Evolutionary conservation across 2,888 invertebrate species (phyloP).

Genomic region (Silvanus unidentatus): DNA sequence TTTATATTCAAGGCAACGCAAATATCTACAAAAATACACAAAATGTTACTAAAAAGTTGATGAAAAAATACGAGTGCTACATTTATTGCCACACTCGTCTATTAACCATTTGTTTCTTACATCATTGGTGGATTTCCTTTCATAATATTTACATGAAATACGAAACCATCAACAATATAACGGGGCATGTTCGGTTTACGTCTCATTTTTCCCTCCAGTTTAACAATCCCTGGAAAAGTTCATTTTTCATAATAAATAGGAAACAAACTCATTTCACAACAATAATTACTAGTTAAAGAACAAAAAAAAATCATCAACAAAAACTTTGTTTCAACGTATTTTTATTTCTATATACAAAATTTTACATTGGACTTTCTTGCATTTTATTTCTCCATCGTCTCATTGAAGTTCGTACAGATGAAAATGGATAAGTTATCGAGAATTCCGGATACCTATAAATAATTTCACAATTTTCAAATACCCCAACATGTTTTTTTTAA

Average conservation of each 20-base stretch:
- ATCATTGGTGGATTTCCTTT: conserved; percentile 43
- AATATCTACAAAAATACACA: conserved; percentile 31
- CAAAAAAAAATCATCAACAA: background rate
- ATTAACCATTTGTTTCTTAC: conserved; percentile 32
- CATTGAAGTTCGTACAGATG: conserved; percentile 25
- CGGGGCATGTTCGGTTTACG: conserved; percentile 41
- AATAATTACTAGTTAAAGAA: too few relatives aligned
- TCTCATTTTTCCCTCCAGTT: conserved; percentile 21
- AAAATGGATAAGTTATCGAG: conserved; percentile 16
- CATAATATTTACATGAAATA: conserved; percentile 44
- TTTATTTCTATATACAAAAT: background rate
- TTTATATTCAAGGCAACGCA: conserved; percentile 42
- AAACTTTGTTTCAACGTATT: background rate
- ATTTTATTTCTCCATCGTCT: conserved; percentile 26
- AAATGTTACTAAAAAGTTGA: background rate
- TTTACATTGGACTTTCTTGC: background rate
- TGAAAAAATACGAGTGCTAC: background rate
- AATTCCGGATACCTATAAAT: conserved; percentile 16
- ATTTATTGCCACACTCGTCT: too few relatives aligned
- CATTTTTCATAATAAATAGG: too few relatives aligned
- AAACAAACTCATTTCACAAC: conserved; percentile 11
- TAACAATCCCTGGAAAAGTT: too few relatives aligned
- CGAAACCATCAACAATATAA: conserved; percentile 44
- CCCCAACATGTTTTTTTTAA: conserved; percentile 7
- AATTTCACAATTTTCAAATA: conserved; percentile 11